Percentiles rank a stretch among this genome's conserved stretches.
phyloP scores from a whole-genome alignment of 2,888 invertebrate genomes.

The Pseudococcus viburni region DNA sequence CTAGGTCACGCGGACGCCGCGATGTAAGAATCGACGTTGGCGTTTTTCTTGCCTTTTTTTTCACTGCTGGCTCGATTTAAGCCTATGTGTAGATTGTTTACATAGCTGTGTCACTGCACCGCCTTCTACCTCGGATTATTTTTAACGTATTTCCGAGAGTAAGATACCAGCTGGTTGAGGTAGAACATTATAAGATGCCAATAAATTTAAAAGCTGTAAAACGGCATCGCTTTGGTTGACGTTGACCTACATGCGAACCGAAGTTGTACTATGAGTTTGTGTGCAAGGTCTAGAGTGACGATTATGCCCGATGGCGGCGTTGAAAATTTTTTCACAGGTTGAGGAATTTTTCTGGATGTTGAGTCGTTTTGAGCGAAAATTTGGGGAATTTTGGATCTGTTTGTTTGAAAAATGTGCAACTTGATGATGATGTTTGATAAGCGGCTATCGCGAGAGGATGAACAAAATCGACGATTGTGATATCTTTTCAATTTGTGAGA shows the following conservation, averaged over 20 bases:
- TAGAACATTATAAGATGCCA: constrained; percentile 2
- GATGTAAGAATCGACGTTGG: constrained; percentile 12
- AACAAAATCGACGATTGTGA: no score
- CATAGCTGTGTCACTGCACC: constrained; percentile 17
- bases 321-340: background rate
- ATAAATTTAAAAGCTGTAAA: constrained; percentile 59
- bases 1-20: constrained; percentile 22
- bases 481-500: no score
- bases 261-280: background rate
- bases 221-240: constrained; percentile 31
- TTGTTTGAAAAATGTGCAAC: no score
- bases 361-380: background rate
- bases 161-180: background rate
- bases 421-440: no score
- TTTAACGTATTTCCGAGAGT: constrained; percentile 45
- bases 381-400: background rate
- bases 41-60: background rate
- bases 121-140: constrained; percentile 12
- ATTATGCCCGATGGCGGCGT: background rate
- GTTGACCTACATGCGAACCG: constrained; percentile 27
- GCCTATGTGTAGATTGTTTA: constrained; percentile 30
- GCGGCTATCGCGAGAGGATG: no score
- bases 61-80: background rate
- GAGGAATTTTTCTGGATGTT: background rate
- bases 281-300: background rate